Percentiles rank a stretch among this genome's conserved stretches.
Conservation (phyloP, 2,113 vertebrate species). For the Clarias magur region DNA sequence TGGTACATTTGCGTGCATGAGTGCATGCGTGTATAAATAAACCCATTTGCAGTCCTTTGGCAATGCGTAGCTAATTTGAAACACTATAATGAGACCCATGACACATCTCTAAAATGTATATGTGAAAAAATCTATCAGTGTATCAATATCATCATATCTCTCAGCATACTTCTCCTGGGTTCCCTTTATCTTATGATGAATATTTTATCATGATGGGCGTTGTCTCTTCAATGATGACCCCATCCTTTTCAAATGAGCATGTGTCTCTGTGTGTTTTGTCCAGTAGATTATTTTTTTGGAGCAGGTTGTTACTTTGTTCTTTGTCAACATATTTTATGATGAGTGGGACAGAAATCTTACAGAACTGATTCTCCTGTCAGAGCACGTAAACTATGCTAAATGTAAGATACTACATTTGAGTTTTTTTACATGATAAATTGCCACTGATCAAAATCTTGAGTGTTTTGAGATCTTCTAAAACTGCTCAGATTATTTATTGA, state of each 20-base stretch:
- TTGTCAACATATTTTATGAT: too few relatives aligned
- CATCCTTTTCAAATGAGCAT: not conserved
- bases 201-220: not conserved
- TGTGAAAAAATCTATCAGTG: too few relatives aligned
- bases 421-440: not conserved
- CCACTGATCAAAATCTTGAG: not conserved
- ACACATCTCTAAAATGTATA: too few relatives aligned
- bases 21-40: not conserved
- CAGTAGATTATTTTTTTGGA: not conserved
- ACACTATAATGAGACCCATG: not conserved
- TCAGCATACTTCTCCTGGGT: not conserved
- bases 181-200: not conserved
- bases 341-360: too few relatives aligned
- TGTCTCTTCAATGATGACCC: not conserved
- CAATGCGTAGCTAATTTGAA: not conserved
- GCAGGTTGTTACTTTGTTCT: not conserved
- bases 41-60: too few relatives aligned
- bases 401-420: not conserved
- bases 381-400: not conserved
- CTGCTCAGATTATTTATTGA: too few relatives aligned
- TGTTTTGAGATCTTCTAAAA: too few relatives aligned
- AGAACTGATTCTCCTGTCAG: too few relatives aligned
- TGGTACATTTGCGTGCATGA: conserved; percentile 64
- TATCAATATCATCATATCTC: not conserved
- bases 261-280: conserved; percentile 27